Percentiles rank a stretch among this genome's conserved stretches.
Conservation (phyloP, 2,113 vertebrate species). For the Chaetura pelagica region DNA sequence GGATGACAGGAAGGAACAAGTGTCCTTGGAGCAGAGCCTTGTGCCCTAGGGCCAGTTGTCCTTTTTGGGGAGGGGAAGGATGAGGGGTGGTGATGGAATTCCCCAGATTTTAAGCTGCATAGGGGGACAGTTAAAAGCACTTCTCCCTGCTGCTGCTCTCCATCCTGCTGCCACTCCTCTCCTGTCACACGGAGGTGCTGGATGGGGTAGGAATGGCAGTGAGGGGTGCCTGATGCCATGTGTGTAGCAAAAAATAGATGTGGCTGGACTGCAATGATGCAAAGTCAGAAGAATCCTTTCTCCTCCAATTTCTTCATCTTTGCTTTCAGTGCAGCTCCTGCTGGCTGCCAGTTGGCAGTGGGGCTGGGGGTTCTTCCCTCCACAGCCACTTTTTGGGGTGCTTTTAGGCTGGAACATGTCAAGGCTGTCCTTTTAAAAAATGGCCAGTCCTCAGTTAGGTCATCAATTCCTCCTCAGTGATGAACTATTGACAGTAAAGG, state of each 20-base stretch:
- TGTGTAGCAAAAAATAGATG: slow-evolving; percentile 65
- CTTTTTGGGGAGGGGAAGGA: background rate
- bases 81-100: background rate
- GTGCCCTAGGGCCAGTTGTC: background rate
- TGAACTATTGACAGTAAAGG: rapidly evolving
- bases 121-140: background rate
- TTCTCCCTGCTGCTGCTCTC: rapidly evolving
- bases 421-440: background rate
- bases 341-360: background rate
- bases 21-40: rapidly evolving
- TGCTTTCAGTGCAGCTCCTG: background rate
- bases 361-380: background rate
- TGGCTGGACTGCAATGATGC: slow-evolving; percentile 51
- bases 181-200: background rate
- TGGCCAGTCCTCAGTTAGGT: background rate
- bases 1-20: background rate
- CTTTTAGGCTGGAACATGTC: background rate
- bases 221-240: slow-evolving; percentile 51
- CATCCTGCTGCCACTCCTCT: background rate
- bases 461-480: background rate
- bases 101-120: background rate
- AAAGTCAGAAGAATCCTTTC: slow-evolving; percentile 65
- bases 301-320: slow-evolving; percentile 51
- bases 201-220: slow-evolving; percentile 54
- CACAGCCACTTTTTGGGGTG: background rate